Conservation (phyloP, 2,888 invertebrate genomes). For the Eupeodes latifasciatus region DNA sequence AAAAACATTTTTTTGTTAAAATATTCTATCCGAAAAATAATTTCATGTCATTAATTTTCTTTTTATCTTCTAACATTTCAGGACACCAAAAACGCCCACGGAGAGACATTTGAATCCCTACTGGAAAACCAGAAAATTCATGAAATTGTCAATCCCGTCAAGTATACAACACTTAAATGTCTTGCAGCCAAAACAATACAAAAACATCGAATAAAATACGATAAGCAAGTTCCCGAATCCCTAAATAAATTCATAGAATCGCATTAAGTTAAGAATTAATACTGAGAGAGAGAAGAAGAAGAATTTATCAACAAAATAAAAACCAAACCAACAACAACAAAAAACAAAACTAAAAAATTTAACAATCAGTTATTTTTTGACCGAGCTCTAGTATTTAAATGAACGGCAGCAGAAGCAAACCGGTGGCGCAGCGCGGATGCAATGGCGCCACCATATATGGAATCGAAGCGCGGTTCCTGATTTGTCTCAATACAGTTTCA, state of each 20-base stretch:
- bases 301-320: slow-evolving; percentile 12
- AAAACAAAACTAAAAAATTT: background rate
- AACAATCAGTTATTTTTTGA: slow-evolving; percentile 40
- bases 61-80: slow-evolving; percentile 66
- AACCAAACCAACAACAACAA: background rate
- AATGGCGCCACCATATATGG: slow-evolving; percentile 5
- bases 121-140: slow-evolving; percentile 87
- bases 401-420: slow-evolving; percentile 31
- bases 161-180: slow-evolving; percentile 92
- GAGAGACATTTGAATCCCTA: slow-evolving; percentile 90
- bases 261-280: slow-evolving; percentile 79
- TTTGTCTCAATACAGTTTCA: slow-evolving; percentile 60
- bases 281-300: slow-evolving; percentile 1
- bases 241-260: slow-evolving; percentile 84
- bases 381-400: slow-evolving; percentile 40
- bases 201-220: slow-evolving; percentile 88
- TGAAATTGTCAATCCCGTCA: slow-evolving; percentile 90
- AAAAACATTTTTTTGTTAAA: no score
- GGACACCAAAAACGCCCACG: slow-evolving; percentile 89
- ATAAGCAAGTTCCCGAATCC: slow-evolving; percentile 85
- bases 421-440: slow-evolving; percentile 19
- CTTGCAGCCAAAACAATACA: slow-evolving; percentile 93
- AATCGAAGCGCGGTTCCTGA: slow-evolving; percentile 48
- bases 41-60: no score
- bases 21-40: no score